A percentile compares a stretch with the other conserved stretches of the same genome.
phyloP scores from a whole-genome alignment of 2,888 invertebrate species.

The Hydriomena furcata region DNA sequence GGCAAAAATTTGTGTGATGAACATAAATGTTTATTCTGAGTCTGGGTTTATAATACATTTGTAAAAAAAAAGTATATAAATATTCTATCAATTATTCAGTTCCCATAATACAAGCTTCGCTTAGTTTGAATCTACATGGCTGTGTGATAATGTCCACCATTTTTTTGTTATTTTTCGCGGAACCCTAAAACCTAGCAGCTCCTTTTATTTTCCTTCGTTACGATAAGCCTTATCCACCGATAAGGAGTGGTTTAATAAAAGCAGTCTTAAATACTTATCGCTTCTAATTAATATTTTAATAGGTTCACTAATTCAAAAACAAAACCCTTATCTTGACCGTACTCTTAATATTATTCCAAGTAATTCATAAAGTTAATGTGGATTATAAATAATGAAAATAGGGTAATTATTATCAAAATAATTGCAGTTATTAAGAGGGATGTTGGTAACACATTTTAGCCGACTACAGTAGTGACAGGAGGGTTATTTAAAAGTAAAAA shows the following conservation, averaged over 20 bases:
- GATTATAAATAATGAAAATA: slow-evolving; percentile 45
- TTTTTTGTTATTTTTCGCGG: no score
- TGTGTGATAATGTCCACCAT: no score
- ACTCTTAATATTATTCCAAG: slow-evolving; percentile 35
- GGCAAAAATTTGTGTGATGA: no score
- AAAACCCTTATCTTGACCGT: slow-evolving; percentile 43
- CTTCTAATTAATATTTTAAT: slow-evolving; percentile 66
- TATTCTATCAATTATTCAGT: no score
- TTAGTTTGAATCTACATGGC: no score
- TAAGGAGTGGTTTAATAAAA: slow-evolving; percentile 3
- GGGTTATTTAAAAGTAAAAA: no score
- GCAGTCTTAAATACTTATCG: slow-evolving; percentile 51
- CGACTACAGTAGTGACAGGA: no score
- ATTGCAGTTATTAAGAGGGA: slow-evolving; percentile 41
- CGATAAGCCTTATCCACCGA: slow-evolving; percentile 6
- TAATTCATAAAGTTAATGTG: slow-evolving; percentile 51
- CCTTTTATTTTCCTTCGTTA: neutral
- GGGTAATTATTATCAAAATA: slow-evolving; percentile 45
- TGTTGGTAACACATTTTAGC: no score
- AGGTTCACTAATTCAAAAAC: slow-evolving; percentile 42
- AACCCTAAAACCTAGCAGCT: neutral
- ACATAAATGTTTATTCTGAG: no score
- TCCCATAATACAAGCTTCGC: no score
- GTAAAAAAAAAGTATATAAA: no score
- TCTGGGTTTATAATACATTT: no score